Evolutionary conservation across 1,140 invertebrate genomes (phyloP), one percentile per base, ranked within the genome.

Genomic region (Drosophila hydei): DNA sequence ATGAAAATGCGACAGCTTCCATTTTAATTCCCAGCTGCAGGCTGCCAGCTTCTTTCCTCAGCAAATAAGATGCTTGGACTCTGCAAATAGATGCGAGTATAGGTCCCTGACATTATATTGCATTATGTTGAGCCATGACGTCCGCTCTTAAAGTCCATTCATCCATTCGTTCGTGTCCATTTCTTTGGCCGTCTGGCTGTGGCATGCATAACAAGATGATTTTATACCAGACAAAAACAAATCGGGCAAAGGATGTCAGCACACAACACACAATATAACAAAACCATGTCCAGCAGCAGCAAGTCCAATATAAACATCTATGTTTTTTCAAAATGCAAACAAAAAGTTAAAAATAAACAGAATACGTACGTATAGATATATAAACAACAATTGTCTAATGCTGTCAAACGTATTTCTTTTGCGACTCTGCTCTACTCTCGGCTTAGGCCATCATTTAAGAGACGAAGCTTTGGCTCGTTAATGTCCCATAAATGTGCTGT

Each of bases 191-290:
- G 52, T 59, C 42, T 47, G 58, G 23, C 67, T 67, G 75, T 79
- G 79, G 64, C 79, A 78, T 72, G 75, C 79, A 84, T 75, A 84
- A 83, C 79, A 61, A 60, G 79, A 83, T 83, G 58, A 58, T 69
- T 79, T 72, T 72, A 78, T 48, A 48, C 54, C 33, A 16, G 14
- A 71, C 74, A 61, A 64, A 79, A 84, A 74, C 67, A 84, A 79
- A 83, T 83, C 79, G 72, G 58, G 69, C 71, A 65, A 61, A 75
- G 70, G 58, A 75, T 62, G 42, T 48, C 42, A 55, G 47, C 61
- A 59, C 60, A 58, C 67, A 76, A 76, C 65, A 75, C 16, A 76
- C 21, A 7, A 45, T 18, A 43, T 18, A 47, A 58, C 30, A 9
- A 21, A 40, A 36, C 27, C 8, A 42, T 30, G 8, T 50, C 48